These are phyloP conservation scores for Mythimna pallens DNA, from an alignment of 2,888 invertebrate species.

Conservation along the genomic window DNA sequence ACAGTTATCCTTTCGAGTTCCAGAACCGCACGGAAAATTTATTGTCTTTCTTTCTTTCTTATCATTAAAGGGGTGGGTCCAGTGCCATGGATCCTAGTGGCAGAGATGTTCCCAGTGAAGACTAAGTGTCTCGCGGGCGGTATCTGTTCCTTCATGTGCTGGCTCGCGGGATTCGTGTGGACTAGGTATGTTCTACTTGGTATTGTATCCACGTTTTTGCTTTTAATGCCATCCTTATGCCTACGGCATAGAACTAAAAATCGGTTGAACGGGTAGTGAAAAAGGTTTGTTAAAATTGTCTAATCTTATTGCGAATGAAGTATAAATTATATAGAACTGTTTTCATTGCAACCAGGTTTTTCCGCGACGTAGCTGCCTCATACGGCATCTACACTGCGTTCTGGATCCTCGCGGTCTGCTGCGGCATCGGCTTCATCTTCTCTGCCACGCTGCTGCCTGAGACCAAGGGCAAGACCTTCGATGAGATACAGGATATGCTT, in stretches of 20 bases:
- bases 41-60: neutral
- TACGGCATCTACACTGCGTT: slow-evolving; percentile 92
- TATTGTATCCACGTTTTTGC: too few relatives aligned
- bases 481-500: slow-evolving; percentile 92
- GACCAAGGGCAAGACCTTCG: slow-evolving; percentile 93
- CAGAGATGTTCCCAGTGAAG: slow-evolving; percentile 95
- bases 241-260: too few relatives aligned
- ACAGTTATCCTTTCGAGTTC: too few relatives aligned
- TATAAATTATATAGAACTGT: too few relatives aligned
- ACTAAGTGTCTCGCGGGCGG: slow-evolving; percentile 94
- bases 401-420: slow-evolving; percentile 91
- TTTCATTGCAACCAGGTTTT: slow-evolving; percentile 85
- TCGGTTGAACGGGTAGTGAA: too few relatives aligned
- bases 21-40: too few relatives aligned
- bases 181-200: slow-evolving; percentile 88
- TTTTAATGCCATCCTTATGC: too few relatives aligned
- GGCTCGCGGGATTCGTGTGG: slow-evolving; percentile 94
- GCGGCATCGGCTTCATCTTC: slow-evolving; percentile 91
- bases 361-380: slow-evolving; percentile 85
- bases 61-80: slow-evolving; percentile 91
- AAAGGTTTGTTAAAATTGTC: too few relatives aligned
- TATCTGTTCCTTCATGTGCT: slow-evolving; percentile 94
- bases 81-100: slow-evolving; percentile 95
- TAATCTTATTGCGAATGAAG: too few relatives aligned
- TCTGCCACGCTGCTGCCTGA: slow-evolving; percentile 92